phyloP scores from a whole-genome alignment of 2,113 vertebrate species.

The Oriolus oriolus region DNA sequence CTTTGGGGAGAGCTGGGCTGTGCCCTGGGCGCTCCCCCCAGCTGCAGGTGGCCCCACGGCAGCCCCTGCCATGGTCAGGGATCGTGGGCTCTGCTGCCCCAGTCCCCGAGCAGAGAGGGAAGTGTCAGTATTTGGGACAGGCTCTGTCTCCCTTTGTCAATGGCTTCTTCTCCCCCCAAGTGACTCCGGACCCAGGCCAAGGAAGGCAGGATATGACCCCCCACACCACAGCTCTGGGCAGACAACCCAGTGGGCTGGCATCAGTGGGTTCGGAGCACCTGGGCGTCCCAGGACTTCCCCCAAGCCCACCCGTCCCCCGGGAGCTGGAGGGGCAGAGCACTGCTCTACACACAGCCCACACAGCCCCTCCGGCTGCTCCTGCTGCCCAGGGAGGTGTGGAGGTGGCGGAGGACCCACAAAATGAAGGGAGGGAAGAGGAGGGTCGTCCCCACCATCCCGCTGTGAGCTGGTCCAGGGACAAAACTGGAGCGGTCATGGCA shows the following conservation, averaged over 20 bases:
- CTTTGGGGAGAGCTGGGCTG: neutral
- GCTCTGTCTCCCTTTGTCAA: rapidly evolving
- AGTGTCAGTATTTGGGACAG: neutral
- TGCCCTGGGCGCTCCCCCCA: rapidly evolving
- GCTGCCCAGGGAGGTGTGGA: rapidly evolving
- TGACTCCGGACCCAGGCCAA: neutral
- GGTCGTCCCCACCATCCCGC: rapidly evolving
- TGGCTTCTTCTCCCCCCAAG: rapidly evolving
- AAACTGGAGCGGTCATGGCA: rapidly evolving
- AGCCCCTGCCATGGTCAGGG: rapidly evolving
- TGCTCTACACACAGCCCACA: neutral
- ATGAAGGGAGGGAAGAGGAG: rapidly evolving
- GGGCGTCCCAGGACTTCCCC: neutral
- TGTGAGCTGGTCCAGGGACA: rapidly evolving
- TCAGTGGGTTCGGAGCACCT: rapidly evolving
- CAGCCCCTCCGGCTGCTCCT: neutral
- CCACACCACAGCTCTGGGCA: neutral
- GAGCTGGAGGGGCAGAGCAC: neutral
- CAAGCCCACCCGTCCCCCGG: rapidly evolving
- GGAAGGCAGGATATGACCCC: neutral
- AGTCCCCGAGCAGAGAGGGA: neutral
- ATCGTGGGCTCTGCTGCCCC: rapidly evolving
- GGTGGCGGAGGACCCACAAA: rapidly evolving
- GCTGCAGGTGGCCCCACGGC: rapidly evolving
- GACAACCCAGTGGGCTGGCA: neutral